Base-by-base conservation (phyloP, 92 coral and sea anemone species). In the Siderastrea radians region DNA sequence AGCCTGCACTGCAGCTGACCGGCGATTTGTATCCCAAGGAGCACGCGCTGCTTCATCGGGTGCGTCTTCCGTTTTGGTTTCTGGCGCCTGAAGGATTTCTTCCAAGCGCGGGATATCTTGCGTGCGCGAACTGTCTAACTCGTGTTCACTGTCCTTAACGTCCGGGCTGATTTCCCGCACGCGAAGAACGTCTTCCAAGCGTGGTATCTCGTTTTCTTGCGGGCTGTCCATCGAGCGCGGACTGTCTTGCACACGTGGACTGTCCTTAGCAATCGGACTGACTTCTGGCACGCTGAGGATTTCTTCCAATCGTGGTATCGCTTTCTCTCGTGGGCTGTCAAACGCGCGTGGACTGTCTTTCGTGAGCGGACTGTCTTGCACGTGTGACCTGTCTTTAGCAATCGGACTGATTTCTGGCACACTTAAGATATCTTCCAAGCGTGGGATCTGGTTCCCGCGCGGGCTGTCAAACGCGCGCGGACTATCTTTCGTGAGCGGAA, bases 101-200 rank as follows among this genome's bases (percentile, higher is more conserved):
- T 74, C 78, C 63, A 74, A 52, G 7, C 63, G 77, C n/a, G 77
- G 77, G 59, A 73, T 16, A 7, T 74, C 78, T 2, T n/a, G 14
- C 15, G 62, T 74, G 78, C 63, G 78, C 13, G 63, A 63, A 44
- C 58, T 74, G 9, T 74, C 47, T 74, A 38, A 74, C 63, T 7
- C 13, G 47, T 7, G 78, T 10, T 62, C 26, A 6, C 12, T 19
- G 63, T 74, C 78, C 53, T 55, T 19, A 62, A 19, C 45, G 1
- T 19, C 61, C 26, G 62, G 6, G 63, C 63, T 74, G 61, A 47
- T 51, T 5, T 74, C 78, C 78, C 53, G 48, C 44, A 2, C n/a
- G n/a, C 63, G 17, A 11, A 74, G 13, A 8, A 51, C 17, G 59
- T 74, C 78, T 13, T 74, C 78, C 59, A 74, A 52, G 8, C 78